Base-by-base conservation (phyloP, 2,888 invertebrate genomes). In the Priocnemis perturbator region DNA sequence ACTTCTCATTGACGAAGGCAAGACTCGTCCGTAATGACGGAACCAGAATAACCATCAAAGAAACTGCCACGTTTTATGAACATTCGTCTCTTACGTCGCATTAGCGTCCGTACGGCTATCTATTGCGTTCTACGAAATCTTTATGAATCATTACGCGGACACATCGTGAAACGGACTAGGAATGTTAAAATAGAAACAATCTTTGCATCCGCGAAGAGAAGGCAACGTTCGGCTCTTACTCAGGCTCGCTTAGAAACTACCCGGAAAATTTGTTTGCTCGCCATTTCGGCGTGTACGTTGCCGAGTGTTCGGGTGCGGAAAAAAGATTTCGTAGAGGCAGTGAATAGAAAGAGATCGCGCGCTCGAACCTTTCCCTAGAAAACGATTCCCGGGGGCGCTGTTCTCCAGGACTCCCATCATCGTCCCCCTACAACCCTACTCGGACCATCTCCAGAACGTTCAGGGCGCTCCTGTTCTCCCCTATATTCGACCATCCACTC, bases 311-410 rank as follows among this genome's bases (percentile, higher is more conserved):
- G 30, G 37, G 37, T 14, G 21, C 15, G 21, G 11, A 37, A 44
- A 44, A 59, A 21, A 19, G 9, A 37, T 45, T 21, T 45, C 11
- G 14, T 45, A 37, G 45, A 14, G 17, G 55, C 17, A 15, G 21
- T 15, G 45, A 21, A 9, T 2, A 53, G 44, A 53, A 53, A 62
- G 62, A 26, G 60, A 20, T 45, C 62, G 53, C 52, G 63, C 69
- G 60, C 65, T 74, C 69, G 55, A 60, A 68, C 75, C 70, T 74
- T 71, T 69, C 72, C 67, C 69, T 69, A 67, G 76, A 64, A 78
- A 78, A 84, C 81, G 76, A 84, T 83, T 85, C 85, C 85, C 85
- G 44, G 52, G 78, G 81, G 85, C 75, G 79, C 74, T 80, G 77
- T 84, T 83, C 85, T 65, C 77, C 77, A 73, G 66, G 79, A 84